A percentile compares a stretch with the other conserved stretches of the same genome.
Conservation (phyloP, 2,113 vertebrate species). For the Percopsis transmontana region DNA sequence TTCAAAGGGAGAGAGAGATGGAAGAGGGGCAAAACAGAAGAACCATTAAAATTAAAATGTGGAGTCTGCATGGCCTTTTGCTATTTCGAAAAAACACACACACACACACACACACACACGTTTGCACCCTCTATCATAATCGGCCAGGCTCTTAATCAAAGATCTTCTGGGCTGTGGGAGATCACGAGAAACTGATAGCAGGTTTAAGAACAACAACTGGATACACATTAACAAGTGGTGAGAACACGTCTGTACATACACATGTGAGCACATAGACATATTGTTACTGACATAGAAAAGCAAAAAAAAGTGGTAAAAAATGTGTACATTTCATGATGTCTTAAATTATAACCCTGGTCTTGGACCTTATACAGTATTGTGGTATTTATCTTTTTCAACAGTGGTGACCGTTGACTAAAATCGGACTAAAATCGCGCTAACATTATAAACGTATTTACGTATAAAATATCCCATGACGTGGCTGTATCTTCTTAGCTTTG, state of each 20-base stretch:
- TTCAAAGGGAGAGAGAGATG: too few species aligned
- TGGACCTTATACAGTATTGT: too few species aligned
- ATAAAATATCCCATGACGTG: too few species aligned
- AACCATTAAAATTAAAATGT: too few species aligned
- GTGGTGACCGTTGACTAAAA: too few species aligned
- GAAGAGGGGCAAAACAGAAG: too few species aligned
- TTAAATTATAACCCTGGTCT: too few species aligned
- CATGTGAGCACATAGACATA: neutral
- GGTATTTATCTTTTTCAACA: too few species aligned
- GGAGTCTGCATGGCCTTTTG: neutral
- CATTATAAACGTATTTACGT: too few species aligned
- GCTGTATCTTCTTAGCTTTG: too few species aligned
- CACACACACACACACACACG: neutral
- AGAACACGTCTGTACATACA: neutral
- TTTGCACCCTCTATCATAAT: slow-evolving; percentile 65
- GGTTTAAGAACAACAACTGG: neutral
- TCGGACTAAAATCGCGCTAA: too few species aligned
- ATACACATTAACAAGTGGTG: neutral
- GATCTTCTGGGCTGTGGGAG: slow-evolving; percentile 55
- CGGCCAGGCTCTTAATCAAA: slow-evolving; percentile 58
- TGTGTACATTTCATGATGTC: neutral
- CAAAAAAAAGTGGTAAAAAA: too few species aligned
- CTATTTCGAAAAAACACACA: neutral
- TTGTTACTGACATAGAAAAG: neutral
- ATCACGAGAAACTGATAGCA: slow-evolving; percentile 16